Evolutionary conservation across 1,140 invertebrate genomes (phyloP).

Genomic region (Rhagoletis pomonella): DNA sequence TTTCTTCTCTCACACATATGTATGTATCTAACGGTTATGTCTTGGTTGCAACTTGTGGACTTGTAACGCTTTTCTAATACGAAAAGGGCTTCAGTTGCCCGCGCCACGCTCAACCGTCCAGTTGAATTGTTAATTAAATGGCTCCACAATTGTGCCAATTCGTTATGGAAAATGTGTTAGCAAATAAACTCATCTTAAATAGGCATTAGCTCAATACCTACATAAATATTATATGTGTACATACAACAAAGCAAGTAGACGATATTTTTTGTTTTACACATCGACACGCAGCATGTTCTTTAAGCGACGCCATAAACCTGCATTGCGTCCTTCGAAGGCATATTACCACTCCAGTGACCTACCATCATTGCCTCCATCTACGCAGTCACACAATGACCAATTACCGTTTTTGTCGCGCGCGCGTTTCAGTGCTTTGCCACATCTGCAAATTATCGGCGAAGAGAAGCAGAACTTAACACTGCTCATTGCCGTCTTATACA

Average conservation of each 20-base stretch:
- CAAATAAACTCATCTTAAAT: not conserved
- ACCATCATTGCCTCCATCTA: conserved; percentile 6
- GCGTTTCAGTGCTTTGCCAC: conserved; percentile 70
- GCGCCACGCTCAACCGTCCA: not conserved
- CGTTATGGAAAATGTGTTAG: not conserved
- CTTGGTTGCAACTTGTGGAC: not conserved
- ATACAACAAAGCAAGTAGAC: no score
- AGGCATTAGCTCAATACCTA: not conserved
- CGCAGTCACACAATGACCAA: conserved; percentile 62
- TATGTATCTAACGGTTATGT: conserved; percentile 31
- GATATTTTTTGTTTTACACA: not conserved
- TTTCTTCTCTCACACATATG: not conserved
- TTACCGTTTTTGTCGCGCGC: conserved; percentile 67
- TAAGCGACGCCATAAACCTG: conserved; percentile 58
- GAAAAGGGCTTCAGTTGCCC: conserved; percentile 28
- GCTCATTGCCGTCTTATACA: conserved; percentile 83
- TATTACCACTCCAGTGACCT: conserved; percentile 29
- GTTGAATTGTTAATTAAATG: not conserved
- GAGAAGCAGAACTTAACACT: conserved; percentile 74
- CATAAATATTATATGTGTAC: not conserved
- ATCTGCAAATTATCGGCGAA: conserved; percentile 57
- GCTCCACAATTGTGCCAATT: not conserved
- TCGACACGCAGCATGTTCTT: conserved; percentile 32
- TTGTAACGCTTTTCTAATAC: conserved; percentile 12
- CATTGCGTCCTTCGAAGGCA: conserved; percentile 64